Conservation (phyloP, 2,113 vertebrate genomes). For the Siphamia tubifer region DNA sequence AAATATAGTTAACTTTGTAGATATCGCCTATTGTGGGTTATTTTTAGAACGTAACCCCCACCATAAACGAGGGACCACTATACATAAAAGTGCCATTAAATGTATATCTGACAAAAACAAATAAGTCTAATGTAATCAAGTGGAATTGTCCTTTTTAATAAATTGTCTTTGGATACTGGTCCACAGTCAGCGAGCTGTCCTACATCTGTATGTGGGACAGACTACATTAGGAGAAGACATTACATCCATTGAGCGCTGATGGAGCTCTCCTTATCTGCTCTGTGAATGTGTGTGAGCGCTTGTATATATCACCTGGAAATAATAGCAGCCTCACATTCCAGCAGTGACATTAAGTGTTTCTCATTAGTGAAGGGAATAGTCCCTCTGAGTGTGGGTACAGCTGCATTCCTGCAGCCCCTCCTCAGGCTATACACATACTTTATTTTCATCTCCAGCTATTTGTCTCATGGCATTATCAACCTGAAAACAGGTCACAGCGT, state of each 20-base stretch:
- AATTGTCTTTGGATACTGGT: not conserved
- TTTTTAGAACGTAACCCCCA: no score
- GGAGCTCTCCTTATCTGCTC: slow-evolving; percentile 1
- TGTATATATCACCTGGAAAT: slow-evolving; percentile 48
- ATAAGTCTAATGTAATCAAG: not conserved
- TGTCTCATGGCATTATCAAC: not conserved
- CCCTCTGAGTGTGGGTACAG: slow-evolving; percentile 3
- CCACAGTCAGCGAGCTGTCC: not conserved
- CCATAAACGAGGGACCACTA: no score
- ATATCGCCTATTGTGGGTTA: no score
- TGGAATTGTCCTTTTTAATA: not conserved
- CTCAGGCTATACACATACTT: slow-evolving; percentile 10
- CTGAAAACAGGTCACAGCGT: not conserved
- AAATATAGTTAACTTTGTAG: no score
- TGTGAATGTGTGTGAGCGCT: not conserved
- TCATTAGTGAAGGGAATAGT: slow-evolving; percentile 38
- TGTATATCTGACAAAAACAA: no score
- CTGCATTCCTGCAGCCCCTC: slow-evolving; percentile 16
- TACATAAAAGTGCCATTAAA: no score
- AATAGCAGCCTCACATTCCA: slow-evolving; percentile 39
- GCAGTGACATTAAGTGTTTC: slow-evolving; percentile 14
- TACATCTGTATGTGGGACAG: slow-evolving; percentile 21
- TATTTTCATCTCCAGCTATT: not conserved
- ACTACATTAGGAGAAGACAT: not conserved
- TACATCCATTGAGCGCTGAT: not conserved